Evolutionary conservation across 2,113 vertebrate species (phyloP).

Genomic region (Tympanuchus pallidicinctus): DNA sequence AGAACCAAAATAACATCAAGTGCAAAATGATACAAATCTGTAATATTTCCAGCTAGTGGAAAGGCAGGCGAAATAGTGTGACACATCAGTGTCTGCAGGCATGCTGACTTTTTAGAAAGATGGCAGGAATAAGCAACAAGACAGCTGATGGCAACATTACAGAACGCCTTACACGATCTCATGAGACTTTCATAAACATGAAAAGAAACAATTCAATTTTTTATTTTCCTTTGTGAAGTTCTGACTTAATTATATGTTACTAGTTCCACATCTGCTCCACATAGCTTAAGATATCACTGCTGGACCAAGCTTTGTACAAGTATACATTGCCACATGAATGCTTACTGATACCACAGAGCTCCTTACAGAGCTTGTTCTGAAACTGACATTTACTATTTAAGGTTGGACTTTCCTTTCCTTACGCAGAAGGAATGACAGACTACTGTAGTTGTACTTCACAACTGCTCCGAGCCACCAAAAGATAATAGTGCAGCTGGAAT

Average conservation of each 20-base stretch:
- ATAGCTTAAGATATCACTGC: neutral
- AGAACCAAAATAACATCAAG: neutral
- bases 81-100: neutral
- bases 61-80: neutral
- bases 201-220: neutral
- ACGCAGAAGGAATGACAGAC: neutral
- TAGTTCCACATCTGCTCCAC: neutral
- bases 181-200: neutral
- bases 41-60: neutral
- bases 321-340: neutral
- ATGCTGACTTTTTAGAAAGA: neutral
- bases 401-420: neutral
- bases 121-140: neutral
- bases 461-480: neutral
- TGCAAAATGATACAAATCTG: neutral
- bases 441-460: neutral
- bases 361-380: neutral
- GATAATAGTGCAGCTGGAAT: neutral
- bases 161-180: neutral
- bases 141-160: neutral
- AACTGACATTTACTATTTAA: neutral
- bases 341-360: neutral
- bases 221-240: neutral
- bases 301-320: neutral
- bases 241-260: neutral